A percentile compares a stretch with the other conserved stretches of the same genome.
Evolutionary conservation across 2,888 invertebrate genomes (phyloP).

Genomic region (Aelia acuminata): DNA sequence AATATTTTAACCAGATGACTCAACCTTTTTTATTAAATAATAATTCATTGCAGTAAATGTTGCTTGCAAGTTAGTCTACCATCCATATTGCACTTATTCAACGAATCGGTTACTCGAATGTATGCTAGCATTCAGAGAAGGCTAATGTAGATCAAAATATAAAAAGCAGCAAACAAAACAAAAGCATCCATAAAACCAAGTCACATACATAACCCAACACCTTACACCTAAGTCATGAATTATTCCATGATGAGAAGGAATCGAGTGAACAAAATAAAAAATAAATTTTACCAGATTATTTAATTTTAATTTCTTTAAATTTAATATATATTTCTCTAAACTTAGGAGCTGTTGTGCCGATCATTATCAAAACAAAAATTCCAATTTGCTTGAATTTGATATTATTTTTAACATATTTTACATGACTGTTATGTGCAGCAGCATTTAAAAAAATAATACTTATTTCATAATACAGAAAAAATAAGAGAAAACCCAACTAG

Average conservation of each 20-base stretch:
- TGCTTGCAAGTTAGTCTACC: no score
- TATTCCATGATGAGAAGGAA: no score
- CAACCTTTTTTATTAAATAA: not conserved
- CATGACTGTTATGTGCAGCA: not conserved
- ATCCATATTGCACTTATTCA: no score
- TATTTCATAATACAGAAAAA: not conserved
- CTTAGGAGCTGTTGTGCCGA: not conserved
- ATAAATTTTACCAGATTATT: not conserved
- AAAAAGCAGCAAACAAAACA: not conserved
- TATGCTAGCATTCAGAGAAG: no score
- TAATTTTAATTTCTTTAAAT: not conserved
- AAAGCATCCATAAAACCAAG: conserved; percentile 8
- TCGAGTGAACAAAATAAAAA: not conserved
- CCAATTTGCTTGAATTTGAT: not conserved
- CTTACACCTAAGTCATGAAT: not conserved
- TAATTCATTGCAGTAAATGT: not conserved
- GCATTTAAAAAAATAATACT: not conserved
- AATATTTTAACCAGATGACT: no score
- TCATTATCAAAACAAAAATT: not conserved
- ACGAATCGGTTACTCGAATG: not conserved
- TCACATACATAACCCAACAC: not conserved
- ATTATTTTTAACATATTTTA: not conserved
- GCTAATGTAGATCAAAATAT: not conserved
- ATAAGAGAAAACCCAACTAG: not conserved
- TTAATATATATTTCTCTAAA: not conserved